phyloP scores from a whole-genome alignment of 2,888 invertebrate genomes.

The Spodoptera picta region DNA sequence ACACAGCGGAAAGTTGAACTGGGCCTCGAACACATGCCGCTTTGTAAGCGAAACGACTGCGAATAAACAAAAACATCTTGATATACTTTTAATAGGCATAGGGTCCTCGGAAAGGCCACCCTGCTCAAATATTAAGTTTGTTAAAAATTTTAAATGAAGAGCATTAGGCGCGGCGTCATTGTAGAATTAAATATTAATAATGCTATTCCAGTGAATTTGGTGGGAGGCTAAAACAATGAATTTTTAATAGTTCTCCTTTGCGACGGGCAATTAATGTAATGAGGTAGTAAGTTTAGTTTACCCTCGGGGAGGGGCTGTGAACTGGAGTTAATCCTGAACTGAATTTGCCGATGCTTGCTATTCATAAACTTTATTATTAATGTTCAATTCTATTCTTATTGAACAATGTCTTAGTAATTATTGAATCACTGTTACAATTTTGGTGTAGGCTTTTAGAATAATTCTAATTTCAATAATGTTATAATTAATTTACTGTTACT shows the following conservation, averaged over 20 bases:
- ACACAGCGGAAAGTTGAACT: slow-evolving; percentile 42
- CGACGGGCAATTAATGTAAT: slow-evolving; percentile 81
- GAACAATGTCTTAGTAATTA: slow-evolving; percentile 24
- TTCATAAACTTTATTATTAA: slow-evolving; percentile 45
- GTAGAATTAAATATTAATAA: slow-evolving; percentile 85
- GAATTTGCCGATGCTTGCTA: slow-evolving; percentile 60
- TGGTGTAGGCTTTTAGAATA: not conserved
- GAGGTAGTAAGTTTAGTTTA: slow-evolving; percentile 76
- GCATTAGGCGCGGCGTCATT: slow-evolving; percentile 81
- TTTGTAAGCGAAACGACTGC: slow-evolving; percentile 75
- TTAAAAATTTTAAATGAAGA: slow-evolving; percentile 86
- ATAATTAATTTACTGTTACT: too few species aligned
- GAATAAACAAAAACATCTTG: slow-evolving; percentile 68
- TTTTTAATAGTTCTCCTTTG: slow-evolving; percentile 84
- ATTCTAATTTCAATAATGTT: too few species aligned
- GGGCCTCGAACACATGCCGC: slow-evolving; percentile 61
- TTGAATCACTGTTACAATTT: slow-evolving; percentile 10
- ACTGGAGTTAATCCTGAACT: slow-evolving; percentile 68
- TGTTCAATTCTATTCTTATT: slow-evolving; percentile 45
- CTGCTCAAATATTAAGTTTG: slow-evolving; percentile 86
- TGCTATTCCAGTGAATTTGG: slow-evolving; percentile 76
- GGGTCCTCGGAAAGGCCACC: slow-evolving; percentile 71
- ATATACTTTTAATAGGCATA: slow-evolving; percentile 68
- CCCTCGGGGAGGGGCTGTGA: slow-evolving; percentile 60
- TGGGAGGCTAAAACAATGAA: slow-evolving; percentile 78